Evolutionary conservation across 64 coral and sea anemone species (phyloP).

Genomic region (Montipora capricornis): DNA sequence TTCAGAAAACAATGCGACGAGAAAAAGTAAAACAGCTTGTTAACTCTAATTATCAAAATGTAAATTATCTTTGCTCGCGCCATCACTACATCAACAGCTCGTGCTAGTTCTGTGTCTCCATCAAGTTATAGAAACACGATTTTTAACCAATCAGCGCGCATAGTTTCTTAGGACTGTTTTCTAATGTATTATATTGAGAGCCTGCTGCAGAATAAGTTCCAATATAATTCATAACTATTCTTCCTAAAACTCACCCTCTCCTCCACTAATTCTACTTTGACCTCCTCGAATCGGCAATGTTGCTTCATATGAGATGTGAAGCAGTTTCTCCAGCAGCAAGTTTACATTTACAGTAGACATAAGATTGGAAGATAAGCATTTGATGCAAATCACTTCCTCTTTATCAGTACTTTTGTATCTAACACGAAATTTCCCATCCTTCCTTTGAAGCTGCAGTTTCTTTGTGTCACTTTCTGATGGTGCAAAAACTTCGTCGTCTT

Average conservation of each 20-base stretch:
- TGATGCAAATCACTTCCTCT: conserved; percentile 93
- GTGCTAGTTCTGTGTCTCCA: too few species aligned
- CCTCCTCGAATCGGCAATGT: conserved; percentile 76
- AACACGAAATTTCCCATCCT: conserved; percentile 89
- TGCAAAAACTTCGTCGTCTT: conserved; percentile 92
- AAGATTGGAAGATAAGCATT: conserved; percentile 90
- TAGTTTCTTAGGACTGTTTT: too few species aligned
- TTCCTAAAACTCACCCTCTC: conserved; percentile 58
- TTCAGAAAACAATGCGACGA: too few species aligned
- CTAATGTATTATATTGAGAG: too few species aligned
- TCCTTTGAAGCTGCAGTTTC: conserved; percentile 65
- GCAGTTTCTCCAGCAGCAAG: conserved; percentile 74
- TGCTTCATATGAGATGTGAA: conserved; percentile 89
- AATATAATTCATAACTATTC: too few species aligned
- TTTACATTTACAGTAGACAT: conserved; percentile 88
- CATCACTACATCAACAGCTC: too few species aligned
- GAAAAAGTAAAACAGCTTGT: too few species aligned
- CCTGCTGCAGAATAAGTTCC: too few species aligned
- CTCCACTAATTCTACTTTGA: conserved; percentile 72
- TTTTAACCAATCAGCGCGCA: too few species aligned
- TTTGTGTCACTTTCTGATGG: conserved; percentile 52
- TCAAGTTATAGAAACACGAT: too few species aligned
- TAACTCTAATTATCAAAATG: too few species aligned
- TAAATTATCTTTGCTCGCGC: too few species aligned
- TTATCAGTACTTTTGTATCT: conserved; percentile 98